Conservation (phyloP, 2,113 vertebrate genomes). For the Aramus guarauna region DNA sequence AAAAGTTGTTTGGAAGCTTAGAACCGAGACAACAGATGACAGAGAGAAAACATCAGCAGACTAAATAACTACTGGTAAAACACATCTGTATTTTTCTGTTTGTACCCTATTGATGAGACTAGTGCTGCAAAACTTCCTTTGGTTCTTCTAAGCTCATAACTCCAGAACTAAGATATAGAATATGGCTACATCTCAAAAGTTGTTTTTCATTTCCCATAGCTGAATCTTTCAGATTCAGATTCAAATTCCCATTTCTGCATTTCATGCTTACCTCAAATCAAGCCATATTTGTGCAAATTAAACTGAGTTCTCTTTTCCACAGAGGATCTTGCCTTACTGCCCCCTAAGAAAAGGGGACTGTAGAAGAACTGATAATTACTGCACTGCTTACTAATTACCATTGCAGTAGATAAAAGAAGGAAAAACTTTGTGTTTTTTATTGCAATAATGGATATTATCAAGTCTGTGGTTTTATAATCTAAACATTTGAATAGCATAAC, state of each 20-base stretch:
- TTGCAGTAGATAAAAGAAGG: not conserved
- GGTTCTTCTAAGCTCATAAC: not conserved
- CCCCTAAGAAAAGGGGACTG: not conserved
- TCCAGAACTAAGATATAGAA: not conserved
- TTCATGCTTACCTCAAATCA: not conserved
- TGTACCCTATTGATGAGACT: not conserved
- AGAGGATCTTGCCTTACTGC: not conserved
- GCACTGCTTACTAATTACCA: not conserved
- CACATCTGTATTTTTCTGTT: not conserved
- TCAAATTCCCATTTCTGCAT: not conserved
- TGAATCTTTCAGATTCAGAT: too few relatives aligned
- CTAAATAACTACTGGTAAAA: not conserved
- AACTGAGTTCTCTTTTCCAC: not conserved
- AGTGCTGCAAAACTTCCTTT: not conserved
- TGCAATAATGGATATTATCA: not conserved
- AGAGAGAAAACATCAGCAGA: not conserved
- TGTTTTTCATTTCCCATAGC: not conserved
- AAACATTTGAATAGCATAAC: not conserved
- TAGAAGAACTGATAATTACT: not conserved
- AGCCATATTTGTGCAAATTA: not conserved
- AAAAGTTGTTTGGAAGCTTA: not conserved
- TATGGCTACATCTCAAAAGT: not conserved
- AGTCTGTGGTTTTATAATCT: not conserved
- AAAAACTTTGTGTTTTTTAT: not conserved
- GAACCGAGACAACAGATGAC: not conserved